Evolutionary conservation across 1,140 invertebrate species (phyloP).

Genomic region (Lineus longissimus): DNA sequence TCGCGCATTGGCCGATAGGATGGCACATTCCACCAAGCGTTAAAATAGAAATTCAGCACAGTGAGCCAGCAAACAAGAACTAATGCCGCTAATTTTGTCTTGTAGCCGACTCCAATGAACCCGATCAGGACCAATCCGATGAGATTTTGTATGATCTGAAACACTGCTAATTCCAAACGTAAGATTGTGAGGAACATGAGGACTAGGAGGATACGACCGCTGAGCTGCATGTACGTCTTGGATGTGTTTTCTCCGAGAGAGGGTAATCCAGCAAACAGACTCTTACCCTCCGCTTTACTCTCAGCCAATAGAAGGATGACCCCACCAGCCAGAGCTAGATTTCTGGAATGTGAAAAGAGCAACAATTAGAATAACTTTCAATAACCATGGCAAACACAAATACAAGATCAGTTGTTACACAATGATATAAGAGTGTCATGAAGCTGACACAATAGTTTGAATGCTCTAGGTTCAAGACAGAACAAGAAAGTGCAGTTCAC

Average conservation of each 20-base stretch:
- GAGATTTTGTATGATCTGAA: conserved; percentile 81
- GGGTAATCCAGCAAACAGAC: conserved; percentile 96
- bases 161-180: conserved; percentile 69
- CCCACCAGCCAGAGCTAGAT: conserved; percentile 93
- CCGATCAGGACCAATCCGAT: conserved; percentile 93
- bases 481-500: no score
- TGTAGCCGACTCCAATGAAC: conserved; percentile 91
- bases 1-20: conserved; percentile 92
- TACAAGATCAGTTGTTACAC: no score
- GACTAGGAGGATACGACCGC: conserved; percentile 90
- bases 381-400: conserved; percentile 8
- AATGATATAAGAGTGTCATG: no score
- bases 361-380: conserved; percentile 11
- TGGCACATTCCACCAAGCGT: conserved; percentile 96
- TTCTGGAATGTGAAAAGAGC: conserved; percentile 63
- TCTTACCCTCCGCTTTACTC: conserved; percentile 80
- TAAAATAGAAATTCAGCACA: conserved; percentile 92
- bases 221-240: conserved; percentile 94
- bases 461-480: no score
- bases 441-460: no score
- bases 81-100: conserved; percentile 96
- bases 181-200: conserved; percentile 99
- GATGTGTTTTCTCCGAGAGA: conserved; percentile 94
- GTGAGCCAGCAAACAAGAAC: conserved; percentile 87
- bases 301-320: conserved; percentile 92